These are phyloP conservation scores for Calliopsis andreniformis DNA, from an alignment of 1,140 invertebrate species.

Conservation along the genomic window DNA sequence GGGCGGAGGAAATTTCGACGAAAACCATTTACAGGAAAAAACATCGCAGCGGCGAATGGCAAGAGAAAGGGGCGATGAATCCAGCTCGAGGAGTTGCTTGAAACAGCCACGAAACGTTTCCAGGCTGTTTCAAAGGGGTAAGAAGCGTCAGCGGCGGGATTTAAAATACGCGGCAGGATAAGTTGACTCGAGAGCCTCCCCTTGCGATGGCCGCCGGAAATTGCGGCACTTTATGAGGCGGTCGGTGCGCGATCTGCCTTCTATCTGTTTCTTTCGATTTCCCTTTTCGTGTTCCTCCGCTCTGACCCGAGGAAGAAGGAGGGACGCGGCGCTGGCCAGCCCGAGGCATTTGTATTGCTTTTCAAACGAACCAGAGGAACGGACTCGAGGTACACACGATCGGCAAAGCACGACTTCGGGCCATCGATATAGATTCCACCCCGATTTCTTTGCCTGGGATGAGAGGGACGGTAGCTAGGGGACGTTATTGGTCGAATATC, in stretches of 20 bases:
- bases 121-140: slow-evolving; percentile 27
- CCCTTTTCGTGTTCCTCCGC: slow-evolving; percentile 24
- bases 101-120: slow-evolving; percentile 6
- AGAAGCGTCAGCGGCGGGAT: slow-evolving; percentile 1
- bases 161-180: slow-evolving; percentile 47
- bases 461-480: neutral
- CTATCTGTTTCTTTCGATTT: slow-evolving; percentile 53
- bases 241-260: slow-evolving; percentile 44
- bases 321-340: neutral
- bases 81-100: neutral
- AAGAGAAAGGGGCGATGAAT: neutral
- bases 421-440: slow-evolving; percentile 45
- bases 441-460: slow-evolving; percentile 33
- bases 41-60: slow-evolving; percentile 9
- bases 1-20: slow-evolving; percentile 2
- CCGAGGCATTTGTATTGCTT: slow-evolving; percentile 55
- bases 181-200: slow-evolving; percentile 28
- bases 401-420: slow-evolving; percentile 18
- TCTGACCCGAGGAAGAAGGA: neutral
- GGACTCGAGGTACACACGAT: slow-evolving; percentile 28
- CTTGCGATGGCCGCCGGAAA: slow-evolving; percentile 52
- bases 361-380: slow-evolving; percentile 36
- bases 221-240: slow-evolving; percentile 64
- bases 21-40: slow-evolving; percentile 36
- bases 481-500: slow-evolving; percentile 40